Evolutionary conservation across 2,113 vertebrate species (phyloP).

Genomic region (Cyprinodon variegatus): DNA sequence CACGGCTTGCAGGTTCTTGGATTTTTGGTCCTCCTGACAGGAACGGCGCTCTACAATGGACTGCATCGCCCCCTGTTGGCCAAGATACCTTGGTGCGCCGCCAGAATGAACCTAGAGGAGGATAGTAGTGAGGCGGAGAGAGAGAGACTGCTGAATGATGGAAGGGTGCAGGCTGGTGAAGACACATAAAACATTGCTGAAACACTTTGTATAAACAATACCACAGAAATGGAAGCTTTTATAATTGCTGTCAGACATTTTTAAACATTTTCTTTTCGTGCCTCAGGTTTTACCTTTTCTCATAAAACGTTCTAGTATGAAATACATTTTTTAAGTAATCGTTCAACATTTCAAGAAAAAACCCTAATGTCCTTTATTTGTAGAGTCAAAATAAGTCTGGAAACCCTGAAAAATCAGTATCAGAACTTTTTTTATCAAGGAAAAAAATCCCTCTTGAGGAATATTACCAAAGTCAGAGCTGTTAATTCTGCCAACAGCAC

Average conservation of each 20-base stretch:
- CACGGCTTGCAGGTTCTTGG: constrained; percentile 89
- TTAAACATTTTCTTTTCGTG: constrained; percentile 7
- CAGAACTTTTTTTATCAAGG: neutral
- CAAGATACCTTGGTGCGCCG: constrained; percentile 61
- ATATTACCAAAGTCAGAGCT: neutral
- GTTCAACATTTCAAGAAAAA: constrained; percentile 9
- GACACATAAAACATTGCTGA: constrained; percentile 47
- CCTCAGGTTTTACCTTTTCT: constrained; percentile 31
- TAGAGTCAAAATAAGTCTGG: neutral
- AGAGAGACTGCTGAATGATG: constrained; percentile 78
- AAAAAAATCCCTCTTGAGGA: neutral
- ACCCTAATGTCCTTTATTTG: neutral
- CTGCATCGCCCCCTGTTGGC: constrained; percentile 85
- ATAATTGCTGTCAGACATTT: constrained; percentile 21
- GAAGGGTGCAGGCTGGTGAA: constrained; percentile 31
- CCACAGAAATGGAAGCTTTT: constrained; percentile 23
- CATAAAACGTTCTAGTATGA: constrained; percentile 1
- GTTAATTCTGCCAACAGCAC: neutral
- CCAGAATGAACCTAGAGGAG: constrained; percentile 6
- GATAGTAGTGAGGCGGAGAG: constrained; percentile 61
- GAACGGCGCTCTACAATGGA: constrained; percentile 88
- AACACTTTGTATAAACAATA: neutral
- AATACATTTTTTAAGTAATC: neutral
- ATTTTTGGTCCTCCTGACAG: constrained; percentile 85
- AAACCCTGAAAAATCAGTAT: neutral